A percentile compares a stretch with the other conserved stretches of the same genome.
Evolutionary conservation across 1,140 invertebrate species (phyloP).

Genomic region (Orius insidiosus): DNA sequence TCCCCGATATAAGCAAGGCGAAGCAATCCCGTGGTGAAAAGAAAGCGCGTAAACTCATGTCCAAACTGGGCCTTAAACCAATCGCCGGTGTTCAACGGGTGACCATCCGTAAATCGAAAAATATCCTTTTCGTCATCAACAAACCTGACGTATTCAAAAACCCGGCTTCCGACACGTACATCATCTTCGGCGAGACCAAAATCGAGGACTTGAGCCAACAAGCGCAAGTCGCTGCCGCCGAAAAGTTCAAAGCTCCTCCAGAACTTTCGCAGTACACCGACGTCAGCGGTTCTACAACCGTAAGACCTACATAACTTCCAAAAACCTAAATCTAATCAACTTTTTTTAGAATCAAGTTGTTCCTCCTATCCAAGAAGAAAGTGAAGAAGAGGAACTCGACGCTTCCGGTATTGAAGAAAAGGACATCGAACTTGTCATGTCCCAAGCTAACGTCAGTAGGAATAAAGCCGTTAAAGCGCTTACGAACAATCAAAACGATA

Average conservation of each 20-base stretch:
- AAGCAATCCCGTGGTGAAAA: slow-evolving; percentile 98
- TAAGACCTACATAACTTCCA: too few relatives aligned
- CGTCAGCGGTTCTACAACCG: slow-evolving; percentile 42
- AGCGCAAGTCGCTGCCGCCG: slow-evolving; percentile 94
- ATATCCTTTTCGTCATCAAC: slow-evolving; percentile 98
- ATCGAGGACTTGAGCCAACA: slow-evolving; percentile 99
- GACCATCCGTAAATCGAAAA: slow-evolving; percentile 97
- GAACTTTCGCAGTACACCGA: slow-evolving; percentile 49
- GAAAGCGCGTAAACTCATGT: slow-evolving; percentile 98
- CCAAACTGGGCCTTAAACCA: slow-evolving; percentile 90
- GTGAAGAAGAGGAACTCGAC: slow-evolving; percentile 78
- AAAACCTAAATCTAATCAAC: too few relatives aligned
- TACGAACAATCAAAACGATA: slow-evolving; percentile 93
- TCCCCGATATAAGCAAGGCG: slow-evolving; percentile 78
- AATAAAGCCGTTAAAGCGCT: slow-evolving; percentile 87
- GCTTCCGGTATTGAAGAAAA: slow-evolving; percentile 92
- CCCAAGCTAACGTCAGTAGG: slow-evolving; percentile 90
- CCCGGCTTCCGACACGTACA: slow-evolving; percentile 98
- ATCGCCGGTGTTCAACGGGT: slow-evolving; percentile 92
- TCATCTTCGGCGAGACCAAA: slow-evolving; percentile 99
- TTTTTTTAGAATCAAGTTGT: slow-evolving; percentile 16
- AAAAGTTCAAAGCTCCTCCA: slow-evolving; percentile 90
- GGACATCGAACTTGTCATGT: slow-evolving; percentile 96
- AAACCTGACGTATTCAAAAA: slow-evolving; percentile 99
- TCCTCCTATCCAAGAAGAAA: slow-evolving; percentile 73